Evolutionary conservation across 2,113 vertebrate genomes (phyloP), one percentile per base, ranked within the genome.

Genomic region (Chloropsis cyanopogon): DNA sequence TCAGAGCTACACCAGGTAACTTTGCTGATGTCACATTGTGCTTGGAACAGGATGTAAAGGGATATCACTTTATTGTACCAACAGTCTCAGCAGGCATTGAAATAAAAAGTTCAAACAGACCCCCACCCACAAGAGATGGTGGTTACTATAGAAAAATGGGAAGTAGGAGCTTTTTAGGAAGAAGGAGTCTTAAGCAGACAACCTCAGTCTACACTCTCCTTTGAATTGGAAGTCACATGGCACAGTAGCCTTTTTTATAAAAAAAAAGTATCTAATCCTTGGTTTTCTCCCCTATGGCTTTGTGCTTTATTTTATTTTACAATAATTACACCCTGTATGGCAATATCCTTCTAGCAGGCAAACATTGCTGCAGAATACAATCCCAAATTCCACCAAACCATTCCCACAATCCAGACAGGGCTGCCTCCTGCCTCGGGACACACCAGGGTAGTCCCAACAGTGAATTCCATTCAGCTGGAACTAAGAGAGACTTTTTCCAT

Each of bases 61-160:
- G 57, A 84, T 94, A 69, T 92, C 96, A 15, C 56, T 91, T 90
- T 87, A 93, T 95, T 95, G 91, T 85, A 82, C 92, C 84, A 96
- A 71, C 52, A 31, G 60, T 96, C 93, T 97, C 85, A 84, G 69
- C 93, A 61, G 90, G 65, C 96, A 97, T 97, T 89, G 83, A 96
- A 97, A 95, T 93, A 93, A 92, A 92, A 96, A 91, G 88, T 94
- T 98, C 68, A 96, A 96, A 86, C 46, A 73, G 26, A 57, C 95
- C 80, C 77, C 90, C 68, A 91, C 79, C 91, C 28, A 68, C 26
- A 86, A 82, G 90, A 80, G 14, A 3, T 96, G 80, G 57, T 91
- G 56, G 92, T 94, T 87, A 89, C 88, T 94, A 21, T 65, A 97
- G 88, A 92, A 94, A 96, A 96, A 88, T 78, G 86, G 60, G 82